phyloP scores from a whole-genome alignment of 2,888 invertebrate genomes.

The Spodoptera picta region DNA sequence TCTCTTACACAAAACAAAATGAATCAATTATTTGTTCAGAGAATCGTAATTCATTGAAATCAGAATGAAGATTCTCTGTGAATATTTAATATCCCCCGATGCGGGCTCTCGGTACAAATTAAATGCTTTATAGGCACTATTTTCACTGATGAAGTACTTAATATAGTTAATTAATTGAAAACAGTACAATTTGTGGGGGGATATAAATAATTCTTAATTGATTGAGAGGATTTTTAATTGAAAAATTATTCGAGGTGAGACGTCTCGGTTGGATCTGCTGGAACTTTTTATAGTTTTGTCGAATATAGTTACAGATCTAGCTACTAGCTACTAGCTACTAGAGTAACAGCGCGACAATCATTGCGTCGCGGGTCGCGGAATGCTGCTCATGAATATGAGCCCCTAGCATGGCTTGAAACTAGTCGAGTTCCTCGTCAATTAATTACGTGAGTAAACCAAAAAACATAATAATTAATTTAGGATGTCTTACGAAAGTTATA shows the following conservation, averaged over 20 bases:
- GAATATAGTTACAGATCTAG: no score
- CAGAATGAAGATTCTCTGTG: slow-evolving; percentile 37
- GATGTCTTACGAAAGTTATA: no score
- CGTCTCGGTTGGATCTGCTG: no score
- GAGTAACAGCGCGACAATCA: no score
- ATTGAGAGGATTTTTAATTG: slow-evolving; percentile 17
- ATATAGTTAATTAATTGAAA: slow-evolving; percentile 45
- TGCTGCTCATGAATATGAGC: no score
- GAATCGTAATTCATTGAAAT: slow-evolving; percentile 44
- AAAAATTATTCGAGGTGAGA: slow-evolving; percentile 8
- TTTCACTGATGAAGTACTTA: slow-evolving; percentile 40
- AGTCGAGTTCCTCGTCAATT: no score
- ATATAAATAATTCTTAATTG: slow-evolving; percentile 35
- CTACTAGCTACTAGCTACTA: no score
- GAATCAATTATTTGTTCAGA: slow-evolving; percentile 39
- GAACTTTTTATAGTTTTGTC: no score
- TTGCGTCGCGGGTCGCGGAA: no score
- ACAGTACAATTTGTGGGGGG: slow-evolving; percentile 33
- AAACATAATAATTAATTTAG: no score
- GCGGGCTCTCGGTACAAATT: slow-evolving; percentile 38
- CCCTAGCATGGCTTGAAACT: no score
- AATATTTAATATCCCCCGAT: slow-evolving; percentile 49
- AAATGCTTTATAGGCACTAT: slow-evolving; percentile 50
- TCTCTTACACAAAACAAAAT: slow-evolving; percentile 24
- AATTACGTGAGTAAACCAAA: no score